Conservation (phyloP, 2,888 invertebrate species). For the Drosophila pegasa region DNA sequence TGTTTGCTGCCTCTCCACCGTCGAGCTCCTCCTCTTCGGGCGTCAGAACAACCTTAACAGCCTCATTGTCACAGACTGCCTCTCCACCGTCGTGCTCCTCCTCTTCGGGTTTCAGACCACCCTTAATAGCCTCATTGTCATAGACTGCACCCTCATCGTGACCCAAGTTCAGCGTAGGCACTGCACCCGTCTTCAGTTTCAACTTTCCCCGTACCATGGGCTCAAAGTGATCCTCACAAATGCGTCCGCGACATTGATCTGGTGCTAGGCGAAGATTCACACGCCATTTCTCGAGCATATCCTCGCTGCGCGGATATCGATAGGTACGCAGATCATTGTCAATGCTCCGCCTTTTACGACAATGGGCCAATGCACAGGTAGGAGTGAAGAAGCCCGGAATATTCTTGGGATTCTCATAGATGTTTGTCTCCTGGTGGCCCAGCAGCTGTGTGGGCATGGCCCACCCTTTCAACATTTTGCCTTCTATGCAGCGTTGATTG, state of each 20-base stretch:
- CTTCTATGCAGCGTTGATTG: conserved; percentile 79
- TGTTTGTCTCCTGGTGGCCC: conserved; percentile 68
- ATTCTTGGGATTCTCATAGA: conserved; percentile 80
- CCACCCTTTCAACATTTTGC: conserved; percentile 75
- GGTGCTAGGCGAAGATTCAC: conserved; percentile 69
- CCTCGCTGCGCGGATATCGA: conserved; percentile 73
- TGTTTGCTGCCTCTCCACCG: conserved; percentile 4
- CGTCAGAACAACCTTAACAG: conserved; percentile 56
- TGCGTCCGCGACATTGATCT: conserved; percentile 69
- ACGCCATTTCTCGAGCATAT: conserved; percentile 76
- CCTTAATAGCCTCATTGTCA: conserved; percentile 68
- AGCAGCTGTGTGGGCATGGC: conserved; percentile 77
- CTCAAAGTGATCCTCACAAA: conserved; percentile 79
- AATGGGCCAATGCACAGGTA: conserved; percentile 73
- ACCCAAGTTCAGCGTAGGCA: conserved; percentile 78
- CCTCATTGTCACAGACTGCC: no score
- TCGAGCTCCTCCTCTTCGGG: conserved; percentile 31
- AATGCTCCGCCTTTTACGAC: conserved; percentile 66
- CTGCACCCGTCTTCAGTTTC: conserved; percentile 76
- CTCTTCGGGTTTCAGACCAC: conserved; percentile 45
- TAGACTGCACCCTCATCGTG: conserved; percentile 70
- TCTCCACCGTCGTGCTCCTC: conserved; percentile 8
- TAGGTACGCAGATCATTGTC: conserved; percentile 76
- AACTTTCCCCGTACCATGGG: conserved; percentile 69
- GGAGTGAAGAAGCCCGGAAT: conserved; percentile 73